Evolutionary conservation across 1,140 invertebrate species (phyloP).

Genomic region (Drosophila melanica): DNA sequence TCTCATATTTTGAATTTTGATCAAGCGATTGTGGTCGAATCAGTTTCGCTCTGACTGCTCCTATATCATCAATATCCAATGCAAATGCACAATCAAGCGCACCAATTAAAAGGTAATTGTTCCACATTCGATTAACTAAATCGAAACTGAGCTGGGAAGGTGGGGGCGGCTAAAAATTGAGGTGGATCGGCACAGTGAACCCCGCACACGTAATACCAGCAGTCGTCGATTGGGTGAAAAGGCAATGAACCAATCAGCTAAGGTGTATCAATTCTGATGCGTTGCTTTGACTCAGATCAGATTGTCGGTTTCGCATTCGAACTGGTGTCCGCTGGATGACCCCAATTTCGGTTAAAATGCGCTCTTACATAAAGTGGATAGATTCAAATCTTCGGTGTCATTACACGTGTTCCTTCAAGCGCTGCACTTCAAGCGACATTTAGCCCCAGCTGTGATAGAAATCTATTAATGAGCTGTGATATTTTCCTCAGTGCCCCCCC

Average conservation of each 20-base stretch:
- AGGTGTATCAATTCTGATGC: too few relatives aligned
- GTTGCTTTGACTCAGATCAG: too few relatives aligned
- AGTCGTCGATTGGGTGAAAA: too few relatives aligned
- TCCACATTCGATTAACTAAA: too few relatives aligned
- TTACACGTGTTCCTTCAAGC: constrained; percentile 48
- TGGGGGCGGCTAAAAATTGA: too few relatives aligned
- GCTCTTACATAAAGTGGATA: constrained; percentile 45
- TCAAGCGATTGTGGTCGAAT: constrained; percentile 7
- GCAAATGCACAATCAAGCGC: neutral
- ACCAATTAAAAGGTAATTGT: too few relatives aligned
- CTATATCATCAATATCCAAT: neutral
- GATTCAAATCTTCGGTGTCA: constrained; percentile 54
- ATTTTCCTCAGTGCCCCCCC: constrained; percentile 17
- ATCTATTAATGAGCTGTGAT: constrained; percentile 79
- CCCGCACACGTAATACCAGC: too few relatives aligned
- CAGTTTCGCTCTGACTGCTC: neutral
- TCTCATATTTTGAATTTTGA: neutral
- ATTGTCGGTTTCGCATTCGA: neutral
- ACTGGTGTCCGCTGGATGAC: neutral
- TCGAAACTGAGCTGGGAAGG: too few relatives aligned
- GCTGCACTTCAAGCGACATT: constrained; percentile 66
- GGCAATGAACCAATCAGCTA: too few relatives aligned
- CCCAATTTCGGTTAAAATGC: constrained; percentile 26
- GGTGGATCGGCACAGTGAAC: too few relatives aligned
- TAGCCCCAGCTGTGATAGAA: constrained; percentile 44